phyloP scores from a whole-genome alignment of 1,140 invertebrate genomes.

The Triops longicaudatus region DNA sequence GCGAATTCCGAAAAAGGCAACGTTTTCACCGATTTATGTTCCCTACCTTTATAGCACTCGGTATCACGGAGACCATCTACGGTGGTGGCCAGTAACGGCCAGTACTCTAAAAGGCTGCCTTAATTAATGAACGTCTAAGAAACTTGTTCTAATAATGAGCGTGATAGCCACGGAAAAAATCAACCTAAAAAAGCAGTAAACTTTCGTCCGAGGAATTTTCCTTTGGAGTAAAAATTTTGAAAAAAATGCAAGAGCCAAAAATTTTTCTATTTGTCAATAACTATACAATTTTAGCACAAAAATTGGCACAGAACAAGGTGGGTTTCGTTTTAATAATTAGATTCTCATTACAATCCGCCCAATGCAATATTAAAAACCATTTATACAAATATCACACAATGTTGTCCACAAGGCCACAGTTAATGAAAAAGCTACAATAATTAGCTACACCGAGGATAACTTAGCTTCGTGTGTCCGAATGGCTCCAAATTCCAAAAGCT shows the following conservation, averaged over 20 bases:
- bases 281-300: neutral
- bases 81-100: neutral
- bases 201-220: too few relatives aligned
- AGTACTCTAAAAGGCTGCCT: neutral
- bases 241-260: neutral
- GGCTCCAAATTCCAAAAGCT: too few relatives aligned
- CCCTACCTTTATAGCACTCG: too few relatives aligned
- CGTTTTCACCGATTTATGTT: too few relatives aligned
- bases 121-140: neutral
- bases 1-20: too few relatives aligned
- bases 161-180: neutral
- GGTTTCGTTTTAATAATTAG: neutral
- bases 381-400: conserved; percentile 11
- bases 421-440: neutral
- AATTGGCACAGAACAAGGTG: neutral
- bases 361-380: neutral
- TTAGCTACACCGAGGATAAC: neutral
- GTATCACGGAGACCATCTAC: too few relatives aligned
- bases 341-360: too few relatives aligned
- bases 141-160: neutral
- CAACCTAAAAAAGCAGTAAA: too few relatives aligned
- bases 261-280: neutral
- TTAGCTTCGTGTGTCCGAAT: too few relatives aligned
- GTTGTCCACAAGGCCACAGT: neutral
- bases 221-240: neutral